Evolutionary conservation across 2,888 invertebrate species (phyloP).

Genomic region (Rhogogaster chlorosoma): DNA sequence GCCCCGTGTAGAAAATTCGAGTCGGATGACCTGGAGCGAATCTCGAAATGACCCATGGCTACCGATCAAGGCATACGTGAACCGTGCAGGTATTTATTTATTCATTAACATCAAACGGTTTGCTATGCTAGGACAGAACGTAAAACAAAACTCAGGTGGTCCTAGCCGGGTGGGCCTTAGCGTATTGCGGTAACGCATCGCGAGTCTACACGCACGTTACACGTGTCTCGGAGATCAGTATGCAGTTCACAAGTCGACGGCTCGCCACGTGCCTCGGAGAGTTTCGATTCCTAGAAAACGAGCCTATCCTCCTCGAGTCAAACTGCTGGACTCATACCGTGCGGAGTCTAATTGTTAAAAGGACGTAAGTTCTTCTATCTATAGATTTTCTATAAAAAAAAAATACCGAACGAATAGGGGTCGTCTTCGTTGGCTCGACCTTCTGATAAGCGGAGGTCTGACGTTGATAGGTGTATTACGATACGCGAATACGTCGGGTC

Average conservation of each 20-base stretch:
- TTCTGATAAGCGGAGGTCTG: conserved; percentile 61
- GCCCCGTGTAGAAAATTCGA: background rate
- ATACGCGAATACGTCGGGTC: conserved; percentile 58
- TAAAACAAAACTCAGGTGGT: conserved; percentile 42
- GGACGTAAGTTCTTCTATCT: background rate
- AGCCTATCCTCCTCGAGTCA: background rate
- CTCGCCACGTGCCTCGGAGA: conserved; percentile 47
- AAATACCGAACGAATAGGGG: background rate
- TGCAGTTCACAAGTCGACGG: conserved; percentile 55
- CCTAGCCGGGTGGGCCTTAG: conserved; percentile 52
- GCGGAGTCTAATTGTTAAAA: background rate
- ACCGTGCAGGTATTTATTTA: background rate
- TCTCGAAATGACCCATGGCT: background rate
- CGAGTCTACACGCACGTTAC: conserved; percentile 53
- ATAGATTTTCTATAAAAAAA: background rate
- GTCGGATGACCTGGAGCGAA: background rate
- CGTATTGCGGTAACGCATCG: conserved; percentile 57
- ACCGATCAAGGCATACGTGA: background rate
- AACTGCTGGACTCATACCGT: background rate
- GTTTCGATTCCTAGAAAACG: background rate
- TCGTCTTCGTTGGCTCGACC: conserved; percentile 5
- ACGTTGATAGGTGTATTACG: conserved; percentile 71
- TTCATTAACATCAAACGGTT: background rate
- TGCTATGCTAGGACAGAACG: background rate
- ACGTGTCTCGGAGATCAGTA: conserved; percentile 55